A percentile compares a stretch with the other conserved stretches of the same genome.
phyloP scores from a whole-genome alignment of 2,113 vertebrate species.

The Corythornis vintsioides region DNA sequence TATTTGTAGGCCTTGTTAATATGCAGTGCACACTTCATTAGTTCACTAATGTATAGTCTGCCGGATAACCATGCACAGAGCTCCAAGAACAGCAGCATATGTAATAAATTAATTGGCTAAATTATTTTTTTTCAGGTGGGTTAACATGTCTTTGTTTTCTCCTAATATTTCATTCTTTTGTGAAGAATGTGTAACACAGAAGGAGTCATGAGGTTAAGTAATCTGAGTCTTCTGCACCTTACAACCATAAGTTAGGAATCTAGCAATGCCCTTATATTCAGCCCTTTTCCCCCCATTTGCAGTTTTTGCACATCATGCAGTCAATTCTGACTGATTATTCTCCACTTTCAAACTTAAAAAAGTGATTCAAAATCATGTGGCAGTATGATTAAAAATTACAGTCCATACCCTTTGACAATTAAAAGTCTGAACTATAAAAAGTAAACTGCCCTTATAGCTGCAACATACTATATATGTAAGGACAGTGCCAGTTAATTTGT shows the following conservation, averaged over 20 bases:
- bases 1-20: conserved; percentile 64
- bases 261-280: conserved; percentile 69
- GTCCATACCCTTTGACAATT: conserved; percentile 74
- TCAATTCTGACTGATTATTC: conserved; percentile 71
- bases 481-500: conserved; percentile 50
- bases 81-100: conserved; percentile 79
- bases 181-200: conserved; percentile 68
- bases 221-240: conserved; percentile 62
- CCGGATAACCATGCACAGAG: conserved; percentile 53
- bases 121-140: conserved; percentile 76
- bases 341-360: conserved; percentile 68
- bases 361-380: conserved; percentile 74
- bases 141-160: conserved; percentile 72
- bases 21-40: conserved; percentile 36
- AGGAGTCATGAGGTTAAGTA: conserved; percentile 54
- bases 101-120: conserved; percentile 72
- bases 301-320: conserved; percentile 77
- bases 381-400: conserved; percentile 77
- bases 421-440: conserved; percentile 76
- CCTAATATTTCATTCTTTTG: conserved; percentile 61
- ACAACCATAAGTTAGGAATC: conserved; percentile 52
- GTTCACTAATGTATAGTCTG: conserved; percentile 41
- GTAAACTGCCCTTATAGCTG: conserved; percentile 70
- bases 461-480: conserved; percentile 65
- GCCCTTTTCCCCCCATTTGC: conserved; percentile 72